These are phyloP conservation scores for Sphaerophoria rueppellii DNA, from an alignment of 2,888 invertebrate species.

Conservation along the genomic window DNA sequence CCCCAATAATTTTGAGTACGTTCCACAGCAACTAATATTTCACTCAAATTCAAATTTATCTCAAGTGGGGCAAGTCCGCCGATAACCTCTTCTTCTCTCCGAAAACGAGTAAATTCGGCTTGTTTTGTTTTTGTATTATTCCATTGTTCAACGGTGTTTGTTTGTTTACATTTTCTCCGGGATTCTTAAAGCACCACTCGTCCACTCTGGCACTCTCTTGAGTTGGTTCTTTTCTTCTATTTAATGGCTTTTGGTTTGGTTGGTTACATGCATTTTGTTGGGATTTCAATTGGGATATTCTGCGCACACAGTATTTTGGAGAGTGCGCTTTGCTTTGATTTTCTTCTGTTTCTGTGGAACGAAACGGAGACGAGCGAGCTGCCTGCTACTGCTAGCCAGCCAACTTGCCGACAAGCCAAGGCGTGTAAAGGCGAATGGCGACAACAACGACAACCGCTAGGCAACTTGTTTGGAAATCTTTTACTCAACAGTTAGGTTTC, in stretches of 20 bases:
- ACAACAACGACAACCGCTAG: slow-evolving; percentile 52
- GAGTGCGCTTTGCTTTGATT: slow-evolving; percentile 49
- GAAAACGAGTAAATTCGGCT: slow-evolving; percentile 44
- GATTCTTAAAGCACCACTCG: slow-evolving; percentile 30
- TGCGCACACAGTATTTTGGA: slow-evolving; percentile 28
- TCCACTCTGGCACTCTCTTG: slow-evolving; percentile 49
- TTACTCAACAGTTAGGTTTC: slow-evolving; percentile 71
- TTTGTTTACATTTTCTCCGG: slow-evolving; percentile 65
- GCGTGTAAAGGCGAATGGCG: background rate
- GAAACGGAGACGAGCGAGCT: slow-evolving; percentile 2
- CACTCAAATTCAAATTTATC: slow-evolving; percentile 58
- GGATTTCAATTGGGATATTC: slow-evolving; percentile 17
- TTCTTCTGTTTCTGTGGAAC: slow-evolving; percentile 46
- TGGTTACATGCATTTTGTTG: slow-evolving; percentile 7
- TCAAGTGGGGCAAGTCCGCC: slow-evolving; percentile 50
- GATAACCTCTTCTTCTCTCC: slow-evolving; percentile 40
- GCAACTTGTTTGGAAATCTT: slow-evolving; percentile 69
- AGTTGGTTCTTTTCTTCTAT: slow-evolving; percentile 24
- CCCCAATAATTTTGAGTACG: slow-evolving; percentile 41
- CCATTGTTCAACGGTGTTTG: slow-evolving; percentile 43
- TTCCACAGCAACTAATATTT: slow-evolving; percentile 53
- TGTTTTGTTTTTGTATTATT: slow-evolving; percentile 35
- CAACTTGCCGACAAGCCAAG: slow-evolving; percentile 16
- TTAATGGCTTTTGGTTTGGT: background rate
- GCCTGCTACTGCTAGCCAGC: background rate